These are phyloP conservation scores for Megaustenia siamemsis DNA, from an alignment of 2,888 invertebrate species.

Conservation along the genomic window DNA sequence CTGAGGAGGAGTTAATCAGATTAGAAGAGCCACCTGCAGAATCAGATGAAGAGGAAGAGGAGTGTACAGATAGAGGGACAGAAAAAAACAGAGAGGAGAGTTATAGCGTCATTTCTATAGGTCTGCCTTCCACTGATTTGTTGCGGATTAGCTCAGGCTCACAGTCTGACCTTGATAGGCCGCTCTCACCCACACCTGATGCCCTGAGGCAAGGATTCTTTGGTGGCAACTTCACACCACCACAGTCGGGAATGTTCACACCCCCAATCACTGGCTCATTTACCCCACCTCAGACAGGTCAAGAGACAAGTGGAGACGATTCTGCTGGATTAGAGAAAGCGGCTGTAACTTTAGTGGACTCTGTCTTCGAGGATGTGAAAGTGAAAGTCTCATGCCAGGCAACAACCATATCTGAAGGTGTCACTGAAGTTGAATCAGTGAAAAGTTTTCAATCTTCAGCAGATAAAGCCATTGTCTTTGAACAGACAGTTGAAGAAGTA, in stretches of 20 bases:
- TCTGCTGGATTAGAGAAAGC: slow-evolving; percentile 67
- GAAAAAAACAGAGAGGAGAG: slow-evolving; percentile 54
- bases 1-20: slow-evolving; percentile 61
- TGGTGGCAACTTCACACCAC: slow-evolving; percentile 55
- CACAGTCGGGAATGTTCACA: slow-evolving; percentile 48
- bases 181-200: slow-evolving; percentile 81
- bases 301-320: slow-evolving; percentile 50
- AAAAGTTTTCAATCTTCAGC: background rate
- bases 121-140: slow-evolving; percentile 43
- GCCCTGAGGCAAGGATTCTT: slow-evolving; percentile 70
- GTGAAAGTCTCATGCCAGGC: slow-evolving; percentile 62
- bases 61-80: slow-evolving; percentile 36
- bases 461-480: background rate
- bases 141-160: slow-evolving; percentile 42
- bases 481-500: slow-evolving; percentile 23
- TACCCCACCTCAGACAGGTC: slow-evolving; percentile 46
- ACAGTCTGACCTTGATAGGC: slow-evolving; percentile 82
- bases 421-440: slow-evolving; percentile 57
- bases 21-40: slow-evolving; percentile 58
- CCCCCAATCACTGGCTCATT: slow-evolving; percentile 42
- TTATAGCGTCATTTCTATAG: slow-evolving; percentile 58
- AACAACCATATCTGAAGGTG: slow-evolving; percentile 47
- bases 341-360: slow-evolving; percentile 75
- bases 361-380: slow-evolving; percentile 75
- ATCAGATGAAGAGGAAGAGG: slow-evolving; percentile 59